These are phyloP conservation scores for Platygyra sinensis DNA, from an alignment of 64 coral and sea anemone species.

Conservation along the genomic window DNA sequence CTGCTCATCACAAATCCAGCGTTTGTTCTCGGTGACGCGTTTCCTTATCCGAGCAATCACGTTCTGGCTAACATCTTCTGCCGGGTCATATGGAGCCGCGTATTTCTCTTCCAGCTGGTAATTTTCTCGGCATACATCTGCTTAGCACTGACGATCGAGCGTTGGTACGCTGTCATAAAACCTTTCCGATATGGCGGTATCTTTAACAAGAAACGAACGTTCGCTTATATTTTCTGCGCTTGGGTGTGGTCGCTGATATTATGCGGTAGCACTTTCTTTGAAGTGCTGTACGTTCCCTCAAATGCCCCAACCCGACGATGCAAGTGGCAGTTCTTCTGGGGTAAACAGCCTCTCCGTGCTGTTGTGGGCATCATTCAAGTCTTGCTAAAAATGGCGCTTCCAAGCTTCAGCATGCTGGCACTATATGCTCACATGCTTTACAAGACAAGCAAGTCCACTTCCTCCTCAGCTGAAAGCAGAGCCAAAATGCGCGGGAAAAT, in stretches of 20 bases:
- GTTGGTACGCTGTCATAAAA: constrained; percentile 15
- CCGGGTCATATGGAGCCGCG: background rate
- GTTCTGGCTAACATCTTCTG: constrained; percentile 2
- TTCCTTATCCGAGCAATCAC: constrained; percentile 15
- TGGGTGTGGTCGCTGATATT: constrained; percentile 2
- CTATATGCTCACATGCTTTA: constrained; percentile 17
- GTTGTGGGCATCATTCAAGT: constrained; percentile 17
- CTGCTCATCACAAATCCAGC: constrained; percentile 6
- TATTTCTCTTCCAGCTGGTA: constrained; percentile 12
- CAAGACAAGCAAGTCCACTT: background rate
- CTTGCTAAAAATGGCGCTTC: background rate
- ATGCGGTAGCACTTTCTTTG: background rate
- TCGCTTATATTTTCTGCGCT: background rate
- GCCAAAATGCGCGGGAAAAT: constrained; percentile 44
- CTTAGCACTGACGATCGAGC: constrained; percentile 1
- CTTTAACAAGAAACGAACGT: background rate
- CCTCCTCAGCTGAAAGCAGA: constrained; percentile 10
- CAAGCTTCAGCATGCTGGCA: background rate
- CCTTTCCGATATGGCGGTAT: background rate
- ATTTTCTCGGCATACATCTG: constrained; percentile 42
- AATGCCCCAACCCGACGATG: background rate
- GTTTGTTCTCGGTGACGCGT: constrained; percentile 21
- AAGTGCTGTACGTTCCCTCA: background rate
- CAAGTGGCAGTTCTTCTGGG: background rate
- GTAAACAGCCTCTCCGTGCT: background rate